These are phyloP conservation scores for Podilymbus podiceps DNA, from an alignment of 2,113 vertebrate genomes.

Conservation along the genomic window DNA sequence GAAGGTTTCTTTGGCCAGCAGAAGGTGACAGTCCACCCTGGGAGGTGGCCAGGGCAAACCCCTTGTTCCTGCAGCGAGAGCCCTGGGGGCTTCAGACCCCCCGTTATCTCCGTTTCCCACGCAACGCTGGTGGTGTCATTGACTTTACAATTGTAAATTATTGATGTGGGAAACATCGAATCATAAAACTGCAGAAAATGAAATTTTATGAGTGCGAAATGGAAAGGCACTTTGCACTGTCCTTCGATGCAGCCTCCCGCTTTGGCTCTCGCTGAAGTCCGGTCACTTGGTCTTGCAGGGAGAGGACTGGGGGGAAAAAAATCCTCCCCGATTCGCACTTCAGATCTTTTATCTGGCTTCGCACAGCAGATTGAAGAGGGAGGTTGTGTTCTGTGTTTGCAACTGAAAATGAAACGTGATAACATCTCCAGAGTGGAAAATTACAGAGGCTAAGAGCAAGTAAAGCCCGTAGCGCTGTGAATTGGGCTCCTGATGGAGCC, in stretches of 20 bases:
- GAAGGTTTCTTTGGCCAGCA: neutral
- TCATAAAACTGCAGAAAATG: neutral
- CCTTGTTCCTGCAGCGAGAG: neutral
- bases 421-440: slow-evolving; percentile 62
- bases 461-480: neutral
- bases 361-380: neutral
- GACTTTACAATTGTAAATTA: neutral
- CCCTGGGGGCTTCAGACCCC: neutral
- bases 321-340: neutral
- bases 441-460: slow-evolving; percentile 13
- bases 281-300: neutral
- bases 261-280: neutral
- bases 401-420: slow-evolving; percentile 40
- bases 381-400: slow-evolving; percentile 3
- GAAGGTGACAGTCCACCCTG: neutral
- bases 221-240: rapidly evolving
- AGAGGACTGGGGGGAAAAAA: neutral
- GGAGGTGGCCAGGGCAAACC: neutral
- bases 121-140: neutral
- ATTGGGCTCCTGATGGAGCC: neutral
- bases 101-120: neutral
- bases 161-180: neutral
- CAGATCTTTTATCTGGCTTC: neutral
- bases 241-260: neutral
- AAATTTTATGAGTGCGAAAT: neutral